These are phyloP conservation scores for Rhinella marina DNA, from an alignment of 2,797 vertebrate genomes.

Conservation along the genomic window DNA sequence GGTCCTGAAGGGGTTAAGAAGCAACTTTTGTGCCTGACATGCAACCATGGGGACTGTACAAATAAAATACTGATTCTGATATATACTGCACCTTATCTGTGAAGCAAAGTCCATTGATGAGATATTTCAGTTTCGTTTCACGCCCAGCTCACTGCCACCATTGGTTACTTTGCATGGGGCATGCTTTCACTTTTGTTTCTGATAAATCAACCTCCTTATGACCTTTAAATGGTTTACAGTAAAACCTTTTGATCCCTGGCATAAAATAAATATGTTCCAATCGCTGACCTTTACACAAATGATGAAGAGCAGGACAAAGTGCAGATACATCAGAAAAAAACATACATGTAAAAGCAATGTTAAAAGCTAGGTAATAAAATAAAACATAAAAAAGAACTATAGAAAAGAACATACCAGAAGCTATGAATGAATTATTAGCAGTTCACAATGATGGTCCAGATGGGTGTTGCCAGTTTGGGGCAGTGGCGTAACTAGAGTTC, in stretches of 20 bases:
- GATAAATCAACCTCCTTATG: not conserved
- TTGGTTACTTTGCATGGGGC: slow-evolving; percentile 27
- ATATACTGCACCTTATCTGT: not conserved
- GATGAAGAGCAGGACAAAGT: not conserved
- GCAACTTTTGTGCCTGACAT: not conserved
- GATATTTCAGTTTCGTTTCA: slow-evolving; percentile 54
- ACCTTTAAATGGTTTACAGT: slow-evolving; percentile 42
- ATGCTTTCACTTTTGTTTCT: slow-evolving; percentile 60
- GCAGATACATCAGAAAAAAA: slow-evolving; percentile 17
- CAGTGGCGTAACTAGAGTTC: no score
- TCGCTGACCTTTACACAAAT: slow-evolving; percentile 22
- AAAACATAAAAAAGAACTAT: no score
- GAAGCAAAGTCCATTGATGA: not conserved
- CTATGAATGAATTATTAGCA: no score
- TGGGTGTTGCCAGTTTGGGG: no score
- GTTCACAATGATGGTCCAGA: no score
- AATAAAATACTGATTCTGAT: not conserved
- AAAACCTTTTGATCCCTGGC: slow-evolving; percentile 35
- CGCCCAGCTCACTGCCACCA: not conserved
- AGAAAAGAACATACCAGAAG: no score
- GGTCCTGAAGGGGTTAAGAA: no score
- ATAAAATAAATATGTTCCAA: slow-evolving; percentile 15
- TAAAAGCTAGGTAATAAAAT: not conserved
- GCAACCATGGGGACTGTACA: no score
- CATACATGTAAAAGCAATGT: not conserved